Conservation (phyloP, 2,797 vertebrate genomes). For the Acanthurus tractus region DNA sequence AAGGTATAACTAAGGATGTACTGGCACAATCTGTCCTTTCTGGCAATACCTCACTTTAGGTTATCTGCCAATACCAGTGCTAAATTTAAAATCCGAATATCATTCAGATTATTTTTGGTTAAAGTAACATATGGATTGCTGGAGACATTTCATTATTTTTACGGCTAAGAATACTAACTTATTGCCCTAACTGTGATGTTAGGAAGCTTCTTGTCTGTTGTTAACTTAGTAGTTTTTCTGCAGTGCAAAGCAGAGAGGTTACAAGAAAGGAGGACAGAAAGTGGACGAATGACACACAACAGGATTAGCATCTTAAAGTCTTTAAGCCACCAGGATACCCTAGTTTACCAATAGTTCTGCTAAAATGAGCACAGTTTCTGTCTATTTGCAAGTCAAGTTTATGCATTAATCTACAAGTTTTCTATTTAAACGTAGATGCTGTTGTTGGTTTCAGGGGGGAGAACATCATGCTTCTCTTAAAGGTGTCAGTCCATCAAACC, state of each 20-base stretch:
- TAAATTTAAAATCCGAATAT: neutral
- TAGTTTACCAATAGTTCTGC: neutral
- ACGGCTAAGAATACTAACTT: neutral
- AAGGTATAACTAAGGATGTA: neutral
- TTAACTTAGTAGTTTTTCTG: neutral
- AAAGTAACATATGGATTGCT: neutral
- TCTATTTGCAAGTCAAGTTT: neutral
- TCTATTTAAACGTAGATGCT: slow-evolving; percentile 2
- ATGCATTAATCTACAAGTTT: neutral
- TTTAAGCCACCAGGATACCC: neutral
- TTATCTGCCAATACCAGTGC: neutral
- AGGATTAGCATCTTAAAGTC: slow-evolving; percentile 13
- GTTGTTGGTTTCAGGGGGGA: slow-evolving; percentile 84
- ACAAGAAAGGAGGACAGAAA: neutral
- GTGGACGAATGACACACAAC: slow-evolving; percentile 11
- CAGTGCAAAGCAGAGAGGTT: neutral
- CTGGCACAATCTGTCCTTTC: neutral
- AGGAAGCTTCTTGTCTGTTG: neutral
- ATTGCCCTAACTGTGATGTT: neutral
- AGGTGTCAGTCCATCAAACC: slow-evolving; percentile 83
- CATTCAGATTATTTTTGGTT: neutral
- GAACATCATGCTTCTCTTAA: slow-evolving; percentile 76
- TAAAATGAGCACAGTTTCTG: neutral
- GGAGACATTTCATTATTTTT: neutral
- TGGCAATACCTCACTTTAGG: neutral